Evolutionary conservation across 2,113 vertebrate species (phyloP).

Genomic region (Quiscalus mexicanus): DNA sequence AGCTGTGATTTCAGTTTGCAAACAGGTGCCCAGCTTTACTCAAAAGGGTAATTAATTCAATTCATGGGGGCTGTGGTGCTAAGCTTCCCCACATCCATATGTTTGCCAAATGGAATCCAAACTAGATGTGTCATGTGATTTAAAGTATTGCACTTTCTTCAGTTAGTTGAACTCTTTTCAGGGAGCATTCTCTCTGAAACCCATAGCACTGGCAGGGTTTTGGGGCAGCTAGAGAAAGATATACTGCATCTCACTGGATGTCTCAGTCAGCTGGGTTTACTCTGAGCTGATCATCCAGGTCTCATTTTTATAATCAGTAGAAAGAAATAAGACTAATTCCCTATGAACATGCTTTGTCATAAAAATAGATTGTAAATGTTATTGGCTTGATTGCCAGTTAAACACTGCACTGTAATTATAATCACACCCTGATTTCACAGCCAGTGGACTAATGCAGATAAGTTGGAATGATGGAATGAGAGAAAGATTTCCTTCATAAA

Average conservation of each 20-base stretch:
- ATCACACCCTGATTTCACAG: not conserved
- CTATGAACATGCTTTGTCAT: not conserved
- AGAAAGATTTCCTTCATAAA: not conserved
- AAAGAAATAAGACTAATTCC: not conserved
- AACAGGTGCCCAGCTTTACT: constrained; percentile 15
- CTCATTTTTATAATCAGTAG: not conserved
- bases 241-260: not conserved
- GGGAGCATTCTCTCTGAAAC: not conserved
- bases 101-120: not conserved
- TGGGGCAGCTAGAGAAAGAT: not conserved
- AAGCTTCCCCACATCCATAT: not conserved
- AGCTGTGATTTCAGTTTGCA: constrained; percentile 16
- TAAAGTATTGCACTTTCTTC: not conserved
- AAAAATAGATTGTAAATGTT: not conserved
- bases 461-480: not conserved
- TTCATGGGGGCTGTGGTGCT: not conserved
- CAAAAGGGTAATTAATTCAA: not conserved
- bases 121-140: not conserved
- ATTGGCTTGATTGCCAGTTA: not conserved
- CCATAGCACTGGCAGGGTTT: not conserved
- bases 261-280: not conserved
- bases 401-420: not conserved
- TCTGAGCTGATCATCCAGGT: not conserved
- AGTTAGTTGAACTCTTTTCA: not conserved
- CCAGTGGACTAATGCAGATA: not conserved